A percentile compares a stretch with the other conserved stretches of the same genome.
Evolutionary conservation across 2,888 invertebrate genomes (phyloP).

Genomic region (Xestoiulus laeticollis): DNA sequence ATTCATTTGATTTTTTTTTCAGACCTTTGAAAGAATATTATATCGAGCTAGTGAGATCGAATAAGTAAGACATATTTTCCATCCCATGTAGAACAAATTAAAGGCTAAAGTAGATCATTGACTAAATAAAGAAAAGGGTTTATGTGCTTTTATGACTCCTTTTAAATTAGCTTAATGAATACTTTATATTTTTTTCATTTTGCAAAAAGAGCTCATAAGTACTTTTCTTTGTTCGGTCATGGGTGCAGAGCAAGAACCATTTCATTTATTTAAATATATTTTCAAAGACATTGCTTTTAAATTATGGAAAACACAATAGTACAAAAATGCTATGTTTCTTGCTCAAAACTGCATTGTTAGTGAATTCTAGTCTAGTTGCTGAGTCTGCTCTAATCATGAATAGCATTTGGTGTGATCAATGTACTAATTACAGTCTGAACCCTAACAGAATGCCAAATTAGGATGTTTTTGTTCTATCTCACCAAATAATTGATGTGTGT

Average conservation of each 20-base stretch:
- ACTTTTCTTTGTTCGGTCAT: neutral
- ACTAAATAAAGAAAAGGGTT: neutral
- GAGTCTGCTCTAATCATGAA: constrained; percentile 18
- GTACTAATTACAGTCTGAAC: neutral
- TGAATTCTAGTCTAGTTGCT: neutral
- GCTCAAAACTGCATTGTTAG: neutral
- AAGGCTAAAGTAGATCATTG: neutral
- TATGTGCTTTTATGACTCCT: neutral
- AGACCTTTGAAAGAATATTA: constrained; percentile 78
- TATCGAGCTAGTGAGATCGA: constrained; percentile 85
- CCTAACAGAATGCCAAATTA: constrained; percentile 10
- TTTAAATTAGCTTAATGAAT: neutral
- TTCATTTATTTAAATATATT: neutral
- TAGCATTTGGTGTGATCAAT: constrained; percentile 6
- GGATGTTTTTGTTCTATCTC: neutral
- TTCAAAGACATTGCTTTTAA: neutral
- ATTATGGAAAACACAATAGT: no score
- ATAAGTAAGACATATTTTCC: constrained; percentile 73
- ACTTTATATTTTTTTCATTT: neutral
- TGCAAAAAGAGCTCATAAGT: neutral
- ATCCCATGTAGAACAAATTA: constrained; percentile 1
- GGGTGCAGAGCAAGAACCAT: neutral
- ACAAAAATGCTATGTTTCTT: neutral
- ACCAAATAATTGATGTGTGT: neutral
- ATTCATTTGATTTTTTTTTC: constrained; percentile 63